A percentile compares a stretch with the other conserved stretches of the same genome.
Conservation (phyloP, 1,140 invertebrate species). For the Manduca sexta region DNA sequence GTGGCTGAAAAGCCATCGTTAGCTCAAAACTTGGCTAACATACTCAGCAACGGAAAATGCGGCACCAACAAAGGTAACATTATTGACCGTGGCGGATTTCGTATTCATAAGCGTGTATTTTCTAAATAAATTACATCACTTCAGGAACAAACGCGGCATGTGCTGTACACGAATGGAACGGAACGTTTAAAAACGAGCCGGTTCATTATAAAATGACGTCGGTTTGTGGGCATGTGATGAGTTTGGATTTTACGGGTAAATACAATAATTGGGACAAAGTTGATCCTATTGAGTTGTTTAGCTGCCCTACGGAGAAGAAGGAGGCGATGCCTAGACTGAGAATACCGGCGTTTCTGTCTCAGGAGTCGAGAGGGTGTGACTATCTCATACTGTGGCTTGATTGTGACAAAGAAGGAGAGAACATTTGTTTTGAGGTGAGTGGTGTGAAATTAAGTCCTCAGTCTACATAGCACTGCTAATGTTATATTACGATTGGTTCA, state of each 20-base stretch:
- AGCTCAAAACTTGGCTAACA: conserved; percentile 94
- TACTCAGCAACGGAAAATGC: conserved; percentile 92
- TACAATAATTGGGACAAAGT: conserved; percentile 99
- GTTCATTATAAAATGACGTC: conserved; percentile 96
- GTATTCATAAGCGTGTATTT: not conserved
- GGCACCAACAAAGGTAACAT: conserved; percentile 87
- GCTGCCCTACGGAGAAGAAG: conserved; percentile 95
- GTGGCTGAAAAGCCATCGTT: conserved; percentile 99
- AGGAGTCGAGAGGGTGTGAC: conserved; percentile 91
- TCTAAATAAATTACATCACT: conserved; percentile 1
- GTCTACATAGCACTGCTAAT: too few species aligned
- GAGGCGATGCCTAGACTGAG: conserved; percentile 95
- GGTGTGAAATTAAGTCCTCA: too few species aligned
- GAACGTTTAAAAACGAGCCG: conserved; percentile 82
- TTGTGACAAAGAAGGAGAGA: conserved; percentile 99
- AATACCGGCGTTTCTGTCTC: conserved; percentile 92
- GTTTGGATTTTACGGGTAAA: conserved; percentile 94
- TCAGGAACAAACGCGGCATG: conserved; percentile 91
- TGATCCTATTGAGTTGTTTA: conserved; percentile 96
- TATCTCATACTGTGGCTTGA: conserved; percentile 98
- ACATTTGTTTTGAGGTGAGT: conserved; percentile 99
- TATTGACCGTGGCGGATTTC: not conserved
- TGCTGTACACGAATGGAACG: conserved; percentile 94
- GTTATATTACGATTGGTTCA: too few species aligned
- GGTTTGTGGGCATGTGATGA: conserved; percentile 99